Evolutionary conservation across 1,140 invertebrate genomes (phyloP), one percentile per base, ranked within the genome.

Genomic region (Aphidius gifuensis): DNA sequence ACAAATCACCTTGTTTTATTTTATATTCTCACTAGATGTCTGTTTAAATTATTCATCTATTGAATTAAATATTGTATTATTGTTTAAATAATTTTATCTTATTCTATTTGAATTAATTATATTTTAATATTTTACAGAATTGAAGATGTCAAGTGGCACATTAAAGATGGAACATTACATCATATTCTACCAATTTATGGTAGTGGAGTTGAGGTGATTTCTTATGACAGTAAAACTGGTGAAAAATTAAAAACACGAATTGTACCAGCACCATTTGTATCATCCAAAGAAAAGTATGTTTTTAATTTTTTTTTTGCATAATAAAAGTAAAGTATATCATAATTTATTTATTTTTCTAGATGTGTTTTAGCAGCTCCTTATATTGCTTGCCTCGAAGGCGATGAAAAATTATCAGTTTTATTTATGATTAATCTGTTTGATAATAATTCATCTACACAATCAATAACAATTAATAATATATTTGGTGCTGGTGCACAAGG

Each of bases 201-300:
- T 9, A 87, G 85, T 40, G 87, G 88, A 62, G 73, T 90, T n/a
- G 88, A 91, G 76, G 82, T 91, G 3, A 86, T 85, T 5, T 83
- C 83, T 47, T 91, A 90, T 66, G 85, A 88, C 63, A 77, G 86
- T 40, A 81, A 84, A 67, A 86, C 84, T 6, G 88, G 88, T n/a
- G 82, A 85, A 64, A 87, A 88, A 70, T 76, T 84, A 6, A 82
- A 78, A 58, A 84, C 83, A 6, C 83, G 81, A 32, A 86, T 83
- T 71, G 77, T 91, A 48, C 81, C 85, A 40, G 85, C 87, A 7
- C 71, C 84, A 32, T 90, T 88, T 85, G 84, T 85, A 66, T 84
- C 76, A 66, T 78, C 86, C 61, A 84, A 85, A 56, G 77, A 73
- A 32, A 64, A 77, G 85, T 86, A 70, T 80, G 78, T 68, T n/a